Evolutionary conservation across 2,797 vertebrate genomes (phyloP), one percentile per base, ranked within the genome.

Genomic region (Cephalopachus bancanus): DNA sequence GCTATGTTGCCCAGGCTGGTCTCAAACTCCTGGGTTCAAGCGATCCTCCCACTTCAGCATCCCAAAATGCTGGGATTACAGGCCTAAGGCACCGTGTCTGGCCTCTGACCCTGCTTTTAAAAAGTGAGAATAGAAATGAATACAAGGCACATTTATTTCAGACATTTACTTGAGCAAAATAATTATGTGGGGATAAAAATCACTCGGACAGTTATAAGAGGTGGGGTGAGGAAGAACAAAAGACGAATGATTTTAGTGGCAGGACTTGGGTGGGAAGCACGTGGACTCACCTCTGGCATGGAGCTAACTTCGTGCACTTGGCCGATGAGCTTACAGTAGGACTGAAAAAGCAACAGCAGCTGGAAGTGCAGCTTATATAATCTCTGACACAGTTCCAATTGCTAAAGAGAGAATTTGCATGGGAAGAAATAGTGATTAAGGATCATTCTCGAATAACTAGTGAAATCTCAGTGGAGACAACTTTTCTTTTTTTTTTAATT

Each of bases 281-380:
- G 44, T 22, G 30, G 83, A 98, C 99, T 96, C 98, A 99, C 99
- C 99, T 99, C 99, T 69, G 99, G 99, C 98, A 99, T 99, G 65
- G 99, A 99, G 98, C 99, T 99, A 97, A 99, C 99, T 98, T 99
- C 99, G 0, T 99, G 99, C 96, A 99, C 99, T 98, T 99, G 99
- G 97, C 99, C 99, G 49, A 99, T 99, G 98, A 99, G 99, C 94
- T 99, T 99, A 98, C 99, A 99, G 99, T 99, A 99, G 94, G 99
- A 99, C 97, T 99, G 99, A 99, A 99, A 99, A 98, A 99, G 99
- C 91, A 99, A 98, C 89, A 99, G 99, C 94, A 99, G 99, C 99
- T 99, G 99, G 97, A 99, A 99, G 97, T 99, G 99, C 94, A 99
- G 99, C 97, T 99, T 99, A 98, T 99, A 99, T 93, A 99, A 99